phyloP scores from a whole-genome alignment of 2,797 vertebrate species.

The Pagetopsis macropterus region DNA sequence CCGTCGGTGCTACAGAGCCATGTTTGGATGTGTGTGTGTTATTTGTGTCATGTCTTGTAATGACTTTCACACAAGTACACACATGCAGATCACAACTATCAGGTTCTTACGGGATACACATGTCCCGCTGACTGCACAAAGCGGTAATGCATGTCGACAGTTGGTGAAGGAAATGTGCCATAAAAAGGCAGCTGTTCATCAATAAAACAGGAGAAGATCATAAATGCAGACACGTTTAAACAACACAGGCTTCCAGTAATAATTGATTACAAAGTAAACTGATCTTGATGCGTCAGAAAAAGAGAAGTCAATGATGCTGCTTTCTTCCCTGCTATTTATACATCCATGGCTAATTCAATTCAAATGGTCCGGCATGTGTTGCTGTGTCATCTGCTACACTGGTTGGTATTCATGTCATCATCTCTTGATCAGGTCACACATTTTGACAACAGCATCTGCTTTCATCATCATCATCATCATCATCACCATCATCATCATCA shows the following conservation, averaged over 20 bases:
- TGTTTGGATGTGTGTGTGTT: neutral
- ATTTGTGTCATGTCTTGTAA: neutral
- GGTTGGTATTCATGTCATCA: constrained; percentile 53
- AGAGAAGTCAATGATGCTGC: constrained; percentile 10
- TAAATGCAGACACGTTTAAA: constrained; percentile 26
- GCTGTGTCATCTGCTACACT: constrained; percentile 46
- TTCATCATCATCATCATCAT: constrained; percentile 32
- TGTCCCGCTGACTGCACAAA: constrained; percentile 34
- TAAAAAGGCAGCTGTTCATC: constrained; percentile 18
- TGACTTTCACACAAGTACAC: constrained; percentile 1
- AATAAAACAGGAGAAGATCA: constrained; percentile 20
- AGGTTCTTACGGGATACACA: neutral
- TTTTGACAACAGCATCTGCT: constrained; percentile 66
- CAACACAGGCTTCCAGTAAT: constrained; percentile 18
- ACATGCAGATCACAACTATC: neutral
- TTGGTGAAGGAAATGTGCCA: constrained; percentile 22
- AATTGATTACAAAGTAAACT: constrained; percentile 31
- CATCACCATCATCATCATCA: constrained; percentile 25
- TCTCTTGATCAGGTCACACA: constrained; percentile 39
- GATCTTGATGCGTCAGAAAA: constrained; percentile 23
- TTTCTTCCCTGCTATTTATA: constrained; percentile 22
- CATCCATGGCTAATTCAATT: constrained; percentile 50
- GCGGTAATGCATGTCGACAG: constrained; percentile 8
- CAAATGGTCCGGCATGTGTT: constrained; percentile 36
- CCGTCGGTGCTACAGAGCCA: neutral